Evolutionary conservation across 2,888 invertebrate genomes (phyloP).

Genomic region (Trissolcus japonicus): DNA sequence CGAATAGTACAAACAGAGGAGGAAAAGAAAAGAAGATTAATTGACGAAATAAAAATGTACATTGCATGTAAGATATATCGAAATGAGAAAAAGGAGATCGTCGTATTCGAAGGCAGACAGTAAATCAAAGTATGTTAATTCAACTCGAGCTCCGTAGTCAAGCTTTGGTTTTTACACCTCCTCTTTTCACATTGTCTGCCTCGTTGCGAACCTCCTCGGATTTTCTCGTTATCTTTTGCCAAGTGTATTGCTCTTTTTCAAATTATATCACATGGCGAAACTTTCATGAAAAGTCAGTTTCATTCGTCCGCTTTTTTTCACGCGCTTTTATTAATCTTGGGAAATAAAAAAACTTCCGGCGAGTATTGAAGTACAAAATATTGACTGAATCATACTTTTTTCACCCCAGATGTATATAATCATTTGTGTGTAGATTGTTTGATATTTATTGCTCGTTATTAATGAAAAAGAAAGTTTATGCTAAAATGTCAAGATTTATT

Average conservation of each 20-base stretch:
- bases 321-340: neutral
- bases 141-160: constrained; percentile 18
- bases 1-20: neutral
- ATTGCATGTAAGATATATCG: constrained; percentile 11
- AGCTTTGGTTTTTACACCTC: constrained; percentile 46
- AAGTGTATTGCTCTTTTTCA: constrained; percentile 40
- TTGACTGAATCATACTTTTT: constrained; percentile 14
- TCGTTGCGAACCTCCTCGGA: constrained; percentile 21
- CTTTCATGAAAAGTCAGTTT: constrained; percentile 18
- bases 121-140: constrained; percentile 52
- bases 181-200: constrained; percentile 25
- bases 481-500: constrained; percentile 22
- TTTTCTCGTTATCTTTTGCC: constrained; percentile 44
- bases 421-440: constrained; percentile 14
- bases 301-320: constrained; percentile 12
- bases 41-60: constrained; percentile 6
- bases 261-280: constrained; percentile 30
- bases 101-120: constrained; percentile 21
- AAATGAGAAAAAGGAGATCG: constrained; percentile 8
- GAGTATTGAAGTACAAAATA: constrained; percentile 17
- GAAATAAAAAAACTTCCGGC: neutral
- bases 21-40: constrained; percentile 1
- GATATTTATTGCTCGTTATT: constrained; percentile 27
- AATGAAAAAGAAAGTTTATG: constrained; percentile 28
- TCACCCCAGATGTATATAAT: constrained; percentile 20